A percentile compares a stretch with the other conserved stretches of the same genome.
Conservation (phyloP, 1,140 invertebrate species). For the Helicorthomorpha holstii region DNA sequence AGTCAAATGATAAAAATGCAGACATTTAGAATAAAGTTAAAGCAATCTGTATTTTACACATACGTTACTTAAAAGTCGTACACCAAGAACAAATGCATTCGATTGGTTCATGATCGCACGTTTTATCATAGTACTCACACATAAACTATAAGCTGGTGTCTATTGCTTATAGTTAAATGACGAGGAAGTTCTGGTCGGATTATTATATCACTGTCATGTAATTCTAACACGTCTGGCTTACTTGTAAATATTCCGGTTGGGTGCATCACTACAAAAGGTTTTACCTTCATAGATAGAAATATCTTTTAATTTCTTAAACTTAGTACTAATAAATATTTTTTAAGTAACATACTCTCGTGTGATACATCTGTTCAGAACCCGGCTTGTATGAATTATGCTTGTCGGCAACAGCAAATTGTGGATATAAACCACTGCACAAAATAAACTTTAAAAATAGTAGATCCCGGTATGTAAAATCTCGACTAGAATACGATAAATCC, state of each 20-base stretch:
- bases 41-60: no score
- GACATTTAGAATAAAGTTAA: no score
- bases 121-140: constrained; percentile 38
- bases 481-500: constrained; percentile 46
- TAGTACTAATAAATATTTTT: neutral
- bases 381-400: constrained; percentile 82
- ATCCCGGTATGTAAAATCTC: constrained; percentile 58
- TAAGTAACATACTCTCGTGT: constrained; percentile 47
- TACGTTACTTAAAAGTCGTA: no score
- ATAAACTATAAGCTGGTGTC: constrained; percentile 76
- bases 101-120: neutral
- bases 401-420: constrained; percentile 78
- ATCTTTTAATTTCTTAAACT: no score
- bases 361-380: constrained; percentile 75
- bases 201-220: constrained; percentile 53
- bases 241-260: constrained; percentile 75
- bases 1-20: no score
- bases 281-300: constrained; percentile 29
- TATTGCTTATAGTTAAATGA: constrained; percentile 52
- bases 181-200: constrained; percentile 41
- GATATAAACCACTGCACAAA: constrained; percentile 78
- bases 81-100: no score
- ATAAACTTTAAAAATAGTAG: constrained; percentile 78
- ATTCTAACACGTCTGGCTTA: constrained; percentile 56
- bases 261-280: constrained; percentile 77